Percentiles rank a stretch among this genome's conserved stretches.
phyloP scores from a whole-genome alignment of 2,888 invertebrate genomes.

The Helobdella robusta region DNA sequence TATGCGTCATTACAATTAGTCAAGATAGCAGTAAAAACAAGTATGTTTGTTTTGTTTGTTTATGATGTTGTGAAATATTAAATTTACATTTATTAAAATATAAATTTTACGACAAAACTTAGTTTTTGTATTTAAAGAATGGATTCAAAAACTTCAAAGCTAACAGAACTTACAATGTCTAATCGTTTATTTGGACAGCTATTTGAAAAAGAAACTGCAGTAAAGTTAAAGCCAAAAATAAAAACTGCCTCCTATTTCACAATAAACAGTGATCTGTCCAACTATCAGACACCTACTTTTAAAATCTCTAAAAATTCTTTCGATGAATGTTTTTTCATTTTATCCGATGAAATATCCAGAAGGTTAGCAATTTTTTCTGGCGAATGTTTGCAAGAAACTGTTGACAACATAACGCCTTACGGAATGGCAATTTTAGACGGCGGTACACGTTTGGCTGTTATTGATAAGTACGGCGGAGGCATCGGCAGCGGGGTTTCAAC shows the following conservation, averaged over 20 bases:
- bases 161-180: constrained; percentile 22
- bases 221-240: constrained; percentile 24
- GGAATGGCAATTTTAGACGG: constrained; percentile 22
- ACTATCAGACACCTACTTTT: no score
- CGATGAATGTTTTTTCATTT: constrained; percentile 11
- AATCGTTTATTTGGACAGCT: constrained; percentile 5
- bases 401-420: constrained; percentile 10
- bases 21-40: no score
- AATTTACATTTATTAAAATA: no score
- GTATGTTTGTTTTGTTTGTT: no score
- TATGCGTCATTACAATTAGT: no score
- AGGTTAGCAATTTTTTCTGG: constrained; percentile 11
- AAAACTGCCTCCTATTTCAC: constrained; percentile 16
- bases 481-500: not conserved
- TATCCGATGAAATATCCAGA: constrained; percentile 21
- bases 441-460: constrained; percentile 1
- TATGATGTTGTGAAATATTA: no score
- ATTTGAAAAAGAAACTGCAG: constrained; percentile 1
- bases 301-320: not conserved
- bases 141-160: not conserved
- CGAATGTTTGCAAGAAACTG: constrained; percentile 7
- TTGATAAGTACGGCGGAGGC: constrained; percentile 3
- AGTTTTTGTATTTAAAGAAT: no score
- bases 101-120: no score
- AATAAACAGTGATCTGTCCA: no score